Conservation (phyloP, 1,140 invertebrate species). For the Pantala flavescens region DNA sequence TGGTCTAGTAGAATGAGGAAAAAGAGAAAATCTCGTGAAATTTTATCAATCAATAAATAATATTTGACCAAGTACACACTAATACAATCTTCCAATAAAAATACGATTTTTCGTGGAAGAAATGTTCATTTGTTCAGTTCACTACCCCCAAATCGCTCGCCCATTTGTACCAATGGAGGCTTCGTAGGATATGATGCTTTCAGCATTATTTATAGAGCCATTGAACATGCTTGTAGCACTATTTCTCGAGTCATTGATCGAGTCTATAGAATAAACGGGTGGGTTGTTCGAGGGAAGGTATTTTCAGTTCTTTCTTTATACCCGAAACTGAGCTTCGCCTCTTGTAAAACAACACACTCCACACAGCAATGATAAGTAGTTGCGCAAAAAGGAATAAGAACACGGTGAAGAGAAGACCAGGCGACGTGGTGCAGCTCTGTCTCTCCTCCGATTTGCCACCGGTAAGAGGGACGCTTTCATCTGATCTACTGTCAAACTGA, state of each 20-base stretch:
- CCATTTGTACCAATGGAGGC: no score
- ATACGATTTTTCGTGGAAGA: no score
- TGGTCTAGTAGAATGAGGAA: no score
- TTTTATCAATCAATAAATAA: no score
- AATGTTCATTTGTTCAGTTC: no score
- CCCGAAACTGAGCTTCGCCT: neutral
- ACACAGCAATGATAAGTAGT: neutral
- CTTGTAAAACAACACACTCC: neutral
- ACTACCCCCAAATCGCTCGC: no score
- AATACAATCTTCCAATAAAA: no score
- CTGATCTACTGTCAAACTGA: conserved; percentile 35
- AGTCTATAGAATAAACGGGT: neutral
- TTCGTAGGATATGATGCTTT: no score
- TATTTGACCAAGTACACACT: no score
- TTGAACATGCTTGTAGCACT: neutral
- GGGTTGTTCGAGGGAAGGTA: neutral
- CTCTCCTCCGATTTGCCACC: no score
- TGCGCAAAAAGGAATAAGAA: neutral
- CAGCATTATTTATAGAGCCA: neutral
- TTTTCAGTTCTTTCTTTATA: neutral
- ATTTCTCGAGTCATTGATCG: neutral
- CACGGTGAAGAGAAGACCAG: neutral
- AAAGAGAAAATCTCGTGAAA: no score
- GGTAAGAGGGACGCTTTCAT: conserved; percentile 18
- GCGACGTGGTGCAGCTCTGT: neutral